A percentile compares a stretch with the other conserved stretches of the same genome.
phyloP scores from a whole-genome alignment of 2,888 invertebrate species.

The Cerceris rybyensis region DNA sequence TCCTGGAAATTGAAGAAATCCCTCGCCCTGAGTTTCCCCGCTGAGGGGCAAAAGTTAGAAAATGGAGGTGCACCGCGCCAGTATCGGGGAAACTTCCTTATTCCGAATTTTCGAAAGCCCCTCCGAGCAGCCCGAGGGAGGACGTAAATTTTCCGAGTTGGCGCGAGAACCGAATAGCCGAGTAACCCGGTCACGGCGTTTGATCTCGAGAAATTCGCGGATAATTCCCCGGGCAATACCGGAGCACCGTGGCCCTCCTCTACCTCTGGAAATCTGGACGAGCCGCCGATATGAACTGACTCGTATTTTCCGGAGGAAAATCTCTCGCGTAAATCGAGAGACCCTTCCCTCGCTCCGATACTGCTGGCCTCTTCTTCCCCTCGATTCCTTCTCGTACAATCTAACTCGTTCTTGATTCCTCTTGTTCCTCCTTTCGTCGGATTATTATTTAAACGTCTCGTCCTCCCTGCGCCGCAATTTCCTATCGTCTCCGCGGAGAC shows the following conservation, averaged over 20 bases:
- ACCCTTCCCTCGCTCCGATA: conserved; percentile 4
- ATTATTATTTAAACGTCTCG: neutral
- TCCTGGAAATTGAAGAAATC: conserved; percentile 65
- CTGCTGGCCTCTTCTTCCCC: neutral
- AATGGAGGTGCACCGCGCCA: conserved; percentile 36
- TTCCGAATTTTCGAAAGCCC: conserved; percentile 55
- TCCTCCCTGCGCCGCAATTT: neutral
- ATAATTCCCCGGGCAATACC: conserved; percentile 60
- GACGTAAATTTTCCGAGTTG: conserved; percentile 59
- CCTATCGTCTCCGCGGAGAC: too few relatives aligned
- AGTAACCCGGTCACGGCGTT: conserved; percentile 65
- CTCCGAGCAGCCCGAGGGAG: conserved; percentile 22
- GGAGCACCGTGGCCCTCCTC: conserved; percentile 21
- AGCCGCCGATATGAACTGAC: conserved; percentile 21
- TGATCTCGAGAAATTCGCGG: conserved; percentile 63
- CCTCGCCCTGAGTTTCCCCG: conserved; percentile 46
- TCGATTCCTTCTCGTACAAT: neutral
- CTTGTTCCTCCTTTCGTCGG: neutral
- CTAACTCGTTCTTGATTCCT: neutral
- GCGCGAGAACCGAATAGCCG: conserved; percentile 59
- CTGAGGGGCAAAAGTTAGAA: conserved; percentile 49
- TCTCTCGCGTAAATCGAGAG: conserved; percentile 29
- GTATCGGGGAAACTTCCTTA: conserved; percentile 54
- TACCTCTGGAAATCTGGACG: conserved; percentile 48
- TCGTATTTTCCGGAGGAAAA: conserved; percentile 35